Percentiles rank a stretch among this genome's conserved stretches.
phyloP scores from a whole-genome alignment of 2,888 invertebrate species.

The Xanthia icteritia region DNA sequence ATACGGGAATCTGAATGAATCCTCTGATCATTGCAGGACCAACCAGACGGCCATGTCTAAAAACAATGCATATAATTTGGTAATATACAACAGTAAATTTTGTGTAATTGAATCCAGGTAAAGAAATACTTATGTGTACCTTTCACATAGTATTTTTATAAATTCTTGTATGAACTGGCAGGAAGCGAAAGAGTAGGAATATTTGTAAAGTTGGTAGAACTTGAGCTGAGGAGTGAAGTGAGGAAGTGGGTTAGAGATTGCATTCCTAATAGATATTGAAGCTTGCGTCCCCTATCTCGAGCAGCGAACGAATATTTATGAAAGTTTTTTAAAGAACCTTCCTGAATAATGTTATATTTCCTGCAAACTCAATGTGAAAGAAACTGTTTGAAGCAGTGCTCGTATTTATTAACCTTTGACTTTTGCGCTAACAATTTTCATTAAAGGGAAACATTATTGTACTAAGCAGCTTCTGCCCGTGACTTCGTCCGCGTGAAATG shows the following conservation, averaged over 20 bases:
- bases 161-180: conserved; percentile 3
- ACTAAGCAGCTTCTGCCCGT: too few species aligned
- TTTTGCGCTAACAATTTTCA: background rate
- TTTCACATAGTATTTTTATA: conserved; percentile 13
- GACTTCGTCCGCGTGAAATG: too few species aligned
- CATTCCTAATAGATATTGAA: conserved; percentile 59
- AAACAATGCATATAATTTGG: background rate
- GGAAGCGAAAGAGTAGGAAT: conserved; percentile 28
- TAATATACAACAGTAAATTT: background rate
- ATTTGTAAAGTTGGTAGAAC: conserved; percentile 52
- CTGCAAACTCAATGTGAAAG: conserved; percentile 14
- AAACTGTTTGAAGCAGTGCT: background rate
- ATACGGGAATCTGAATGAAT: background rate
- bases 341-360: conserved; percentile 13
- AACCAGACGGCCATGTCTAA: background rate
- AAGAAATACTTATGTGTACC: background rate
- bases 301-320: conserved; percentile 41
- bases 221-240: conserved; percentile 9
- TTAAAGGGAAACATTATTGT: background rate
- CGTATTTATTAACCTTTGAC: background rate
- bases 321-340: conserved; percentile 43
- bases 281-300: conserved; percentile 46
- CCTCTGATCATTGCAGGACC: too few species aligned
- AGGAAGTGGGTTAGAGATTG: conserved; percentile 53
- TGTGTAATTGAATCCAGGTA: background rate